phyloP scores from a whole-genome alignment of 2,888 invertebrate genomes.

The Tenthredo distinguenda region DNA sequence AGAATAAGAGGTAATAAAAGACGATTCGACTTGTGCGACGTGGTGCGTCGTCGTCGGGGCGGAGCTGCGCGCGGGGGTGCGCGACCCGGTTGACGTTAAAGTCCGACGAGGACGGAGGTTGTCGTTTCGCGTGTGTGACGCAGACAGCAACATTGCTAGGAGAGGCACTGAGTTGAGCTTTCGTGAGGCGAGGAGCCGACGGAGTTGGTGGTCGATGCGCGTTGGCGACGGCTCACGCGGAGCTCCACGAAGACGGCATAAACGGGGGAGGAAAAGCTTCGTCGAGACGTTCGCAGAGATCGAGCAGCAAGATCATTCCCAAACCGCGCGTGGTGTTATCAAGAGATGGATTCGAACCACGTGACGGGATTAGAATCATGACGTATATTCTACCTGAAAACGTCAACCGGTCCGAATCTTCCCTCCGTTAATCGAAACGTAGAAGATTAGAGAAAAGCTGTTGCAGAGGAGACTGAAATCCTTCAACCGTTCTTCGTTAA shows the following conservation, averaged over 20 bases:
- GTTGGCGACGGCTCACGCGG: constrained; percentile 53
- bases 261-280: constrained; percentile 51
- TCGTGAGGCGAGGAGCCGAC: constrained; percentile 47
- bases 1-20: constrained; percentile 46
- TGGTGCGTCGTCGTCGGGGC: constrained; percentile 63
- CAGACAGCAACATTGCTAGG: constrained; percentile 36
- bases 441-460: background rate
- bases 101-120: constrained; percentile 65
- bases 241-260: constrained; percentile 51
- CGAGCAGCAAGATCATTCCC: background rate
- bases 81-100: constrained; percentile 68
- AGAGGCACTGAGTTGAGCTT: constrained; percentile 35
- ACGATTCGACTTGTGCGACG: constrained; percentile 37
- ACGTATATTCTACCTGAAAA: background rate
- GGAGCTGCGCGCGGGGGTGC: constrained; percentile 76
- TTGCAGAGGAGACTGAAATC: background rate
- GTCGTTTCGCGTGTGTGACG: constrained; percentile 11
- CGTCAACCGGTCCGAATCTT: constrained; percentile 13
- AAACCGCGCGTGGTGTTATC: background rate
- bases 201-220: constrained; percentile 54
- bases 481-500: constrained; percentile 33
- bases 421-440: constrained; percentile 27
- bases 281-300: background rate
- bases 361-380: background rate
- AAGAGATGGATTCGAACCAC: background rate